Evolutionary conservation across 1,140 invertebrate genomes (phyloP).

Genomic region (Tetramorium simillimum): DNA sequence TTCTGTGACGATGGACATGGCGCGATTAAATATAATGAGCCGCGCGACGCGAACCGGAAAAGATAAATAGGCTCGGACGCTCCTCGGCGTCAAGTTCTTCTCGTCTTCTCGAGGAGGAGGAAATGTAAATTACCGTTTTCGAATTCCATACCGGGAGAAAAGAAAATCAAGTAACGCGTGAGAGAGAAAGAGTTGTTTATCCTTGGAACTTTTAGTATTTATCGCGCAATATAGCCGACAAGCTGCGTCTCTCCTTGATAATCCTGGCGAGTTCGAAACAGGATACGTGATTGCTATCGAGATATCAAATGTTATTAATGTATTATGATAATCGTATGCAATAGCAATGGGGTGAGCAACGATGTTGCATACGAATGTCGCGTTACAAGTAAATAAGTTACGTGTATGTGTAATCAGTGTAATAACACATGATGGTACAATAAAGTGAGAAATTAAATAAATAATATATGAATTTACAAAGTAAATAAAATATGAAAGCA

Average conservation of each 20-base stretch:
- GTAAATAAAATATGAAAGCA: background rate
- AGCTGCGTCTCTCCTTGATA: background rate
- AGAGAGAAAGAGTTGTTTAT: background rate
- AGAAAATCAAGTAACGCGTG: background rate
- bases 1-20: background rate
- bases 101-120: background rate
- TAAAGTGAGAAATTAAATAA: background rate
- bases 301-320: background rate
- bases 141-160: background rate
- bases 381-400: background rate
- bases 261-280: background rate
- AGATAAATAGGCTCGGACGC: slow-evolving; percentile 18
- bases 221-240: background rate
- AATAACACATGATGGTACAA: too few relatives aligned
- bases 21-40: slow-evolving; percentile 35
- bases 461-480: background rate
- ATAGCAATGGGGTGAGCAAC: background rate
- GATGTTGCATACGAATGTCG: background rate
- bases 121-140: slow-evolving; percentile 17
- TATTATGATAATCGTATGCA: background rate
- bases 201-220: background rate
- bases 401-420: too few relatives aligned
- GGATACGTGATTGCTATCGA: background rate
- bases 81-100: slow-evolving; percentile 13
- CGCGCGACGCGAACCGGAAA: slow-evolving; percentile 16